Base-by-base conservation (phyloP, 2,888 invertebrate species). In the Harmothoe impar region DNA sequence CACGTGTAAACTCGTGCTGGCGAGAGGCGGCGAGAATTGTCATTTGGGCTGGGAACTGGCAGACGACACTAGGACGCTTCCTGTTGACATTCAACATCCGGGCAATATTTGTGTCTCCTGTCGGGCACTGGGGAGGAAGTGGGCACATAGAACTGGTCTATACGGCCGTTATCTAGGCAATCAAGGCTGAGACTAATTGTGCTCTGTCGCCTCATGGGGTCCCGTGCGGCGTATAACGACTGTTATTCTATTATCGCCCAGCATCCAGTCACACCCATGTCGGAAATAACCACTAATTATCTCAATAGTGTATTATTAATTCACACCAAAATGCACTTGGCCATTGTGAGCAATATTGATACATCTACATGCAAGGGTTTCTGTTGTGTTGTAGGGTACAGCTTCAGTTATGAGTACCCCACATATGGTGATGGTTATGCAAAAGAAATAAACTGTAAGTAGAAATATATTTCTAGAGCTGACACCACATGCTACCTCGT, bases 61-160 rank as follows among this genome's bases (percentile, higher is more conserved):
- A 54, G 86, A 20, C 86, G 86, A 86, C 86, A 86, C 0, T 29
- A 5, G 84, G 52, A 54, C 54, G 86, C 54, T 5, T 12, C 15
- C 86, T 86, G 86, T 86, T 86, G 86, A 86, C 86, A 54, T 52
- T 86, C 86, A 31, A 86, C 86, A 86, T 54, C 52, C 86, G 54
- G 56, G 31, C 31, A 86, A 86, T 86, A 86, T 86, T 56, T n/a
- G 52, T 56, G 86, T 86, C 86, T 86, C 86, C 56, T 29, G 86
- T 20, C 54, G 7, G 54, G 54, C 86, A 25, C n/a, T 86, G 56
- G 86, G 86, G 86, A 86, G 54, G 20, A 54, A 23, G 29, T 86
- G 52, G 29, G 54, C 56, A 86, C 54, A 86, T 86, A 86, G 56
- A 29, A 54, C 86, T 31, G 86, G 54, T 56, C 25, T 54, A 56